These are phyloP conservation scores for Drosophila conformis DNA, from an alignment of 2,888 invertebrate species.

Conservation along the genomic window DNA sequence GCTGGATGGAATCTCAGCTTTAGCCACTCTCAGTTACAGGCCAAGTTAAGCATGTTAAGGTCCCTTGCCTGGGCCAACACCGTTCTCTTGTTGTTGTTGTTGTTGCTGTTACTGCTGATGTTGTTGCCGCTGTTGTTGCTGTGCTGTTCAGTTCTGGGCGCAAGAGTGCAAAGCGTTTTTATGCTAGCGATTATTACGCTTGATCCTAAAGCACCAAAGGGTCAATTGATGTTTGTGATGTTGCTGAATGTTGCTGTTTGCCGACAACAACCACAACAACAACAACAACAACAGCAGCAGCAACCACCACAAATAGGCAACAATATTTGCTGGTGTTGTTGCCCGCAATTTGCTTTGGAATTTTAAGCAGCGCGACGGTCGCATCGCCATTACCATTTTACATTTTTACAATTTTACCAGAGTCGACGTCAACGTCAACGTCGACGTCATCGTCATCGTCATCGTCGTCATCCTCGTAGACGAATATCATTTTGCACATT, in stretches of 20 bases:
- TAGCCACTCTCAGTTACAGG: constrained; percentile 47
- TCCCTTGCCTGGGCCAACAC: constrained; percentile 33
- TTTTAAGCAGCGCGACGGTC: constrained; percentile 79
- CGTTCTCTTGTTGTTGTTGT: constrained; percentile 8
- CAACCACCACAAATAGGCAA: constrained; percentile 54
- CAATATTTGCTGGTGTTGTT: constrained; percentile 55
- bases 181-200: constrained; percentile 83
- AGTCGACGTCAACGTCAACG: constrained; percentile 21
- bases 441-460: constrained; percentile 15
- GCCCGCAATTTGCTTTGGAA: constrained; percentile 81
- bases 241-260: constrained; percentile 69
- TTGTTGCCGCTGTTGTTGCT: background rate
- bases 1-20: constrained; percentile 22
- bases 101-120: constrained; percentile 5
- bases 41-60: constrained; percentile 35
- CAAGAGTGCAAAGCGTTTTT: constrained; percentile 81
- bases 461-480: constrained; percentile 46
- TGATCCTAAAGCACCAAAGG: constrained; percentile 81
- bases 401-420: constrained; percentile 45
- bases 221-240: constrained; percentile 84
- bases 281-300: constrained; percentile 49
- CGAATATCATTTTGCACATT: constrained; percentile 62
- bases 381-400: constrained; percentile 61
- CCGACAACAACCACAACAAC: constrained; percentile 42
- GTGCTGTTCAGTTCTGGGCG: constrained; percentile 48